These are phyloP conservation scores for Papilio aristodemus DNA, from an alignment of 1,140 invertebrate genomes.

Conservation along the genomic window DNA sequence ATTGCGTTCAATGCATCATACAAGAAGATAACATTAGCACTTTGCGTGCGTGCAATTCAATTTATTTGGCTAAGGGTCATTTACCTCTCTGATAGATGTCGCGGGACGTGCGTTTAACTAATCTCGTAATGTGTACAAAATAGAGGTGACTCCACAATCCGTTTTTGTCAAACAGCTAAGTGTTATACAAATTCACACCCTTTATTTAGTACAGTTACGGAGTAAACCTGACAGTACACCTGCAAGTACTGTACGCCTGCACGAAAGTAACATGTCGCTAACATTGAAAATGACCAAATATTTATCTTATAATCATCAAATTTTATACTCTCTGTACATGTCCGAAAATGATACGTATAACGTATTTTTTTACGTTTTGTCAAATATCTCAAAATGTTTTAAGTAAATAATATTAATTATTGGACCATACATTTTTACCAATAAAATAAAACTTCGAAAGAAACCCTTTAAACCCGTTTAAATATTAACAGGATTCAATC, in stretches of 20 bases:
- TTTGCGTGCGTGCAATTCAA: constrained; percentile 44
- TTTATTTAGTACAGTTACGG: background rate
- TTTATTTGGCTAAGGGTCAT: constrained; percentile 53
- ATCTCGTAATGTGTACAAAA: constrained; percentile 32
- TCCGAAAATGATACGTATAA: too few species aligned
- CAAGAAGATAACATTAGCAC: constrained; percentile 67
- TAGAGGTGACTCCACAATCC: constrained; percentile 15
- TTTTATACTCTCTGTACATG: too few species aligned
- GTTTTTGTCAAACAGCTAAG: constrained; percentile 29
- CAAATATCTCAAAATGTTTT: too few species aligned
- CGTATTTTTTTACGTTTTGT: too few species aligned
- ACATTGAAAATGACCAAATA: background rate
- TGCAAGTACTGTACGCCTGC: background rate
- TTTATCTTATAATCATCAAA: too few species aligned
- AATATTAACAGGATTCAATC: too few species aligned
- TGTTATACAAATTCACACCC: constrained; percentile 21
- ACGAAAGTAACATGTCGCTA: background rate
- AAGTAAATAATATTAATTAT: too few species aligned
- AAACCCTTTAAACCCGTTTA: too few species aligned
- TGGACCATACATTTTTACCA: too few species aligned
- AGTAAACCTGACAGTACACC: background rate
- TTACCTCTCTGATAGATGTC: constrained; percentile 41
- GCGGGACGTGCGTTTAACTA: constrained; percentile 32
- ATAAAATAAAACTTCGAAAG: too few species aligned
- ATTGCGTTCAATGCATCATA: constrained; percentile 38